These are phyloP conservation scores for Anniella stebbinsi DNA, from an alignment of 2,797 vertebrate genomes.

Conservation along the genomic window DNA sequence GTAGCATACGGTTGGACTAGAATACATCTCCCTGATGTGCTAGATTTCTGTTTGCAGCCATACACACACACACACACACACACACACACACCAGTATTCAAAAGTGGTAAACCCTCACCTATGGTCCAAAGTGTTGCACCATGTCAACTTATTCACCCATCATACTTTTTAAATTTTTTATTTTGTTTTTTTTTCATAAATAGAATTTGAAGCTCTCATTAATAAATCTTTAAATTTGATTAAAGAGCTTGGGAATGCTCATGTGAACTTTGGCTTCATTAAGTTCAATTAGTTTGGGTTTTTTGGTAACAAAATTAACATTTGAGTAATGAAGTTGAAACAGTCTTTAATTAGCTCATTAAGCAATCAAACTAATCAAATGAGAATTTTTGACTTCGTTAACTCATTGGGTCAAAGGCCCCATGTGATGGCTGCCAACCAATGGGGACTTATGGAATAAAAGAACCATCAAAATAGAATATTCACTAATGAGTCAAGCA, in stretches of 20 bases:
- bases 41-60: not conserved
- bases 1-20: too few relatives aligned
- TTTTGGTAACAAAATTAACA: constrained; percentile 31
- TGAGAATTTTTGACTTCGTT: constrained; percentile 32
- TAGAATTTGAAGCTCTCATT: constrained; percentile 16
- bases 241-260: not conserved
- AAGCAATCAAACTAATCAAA: constrained; percentile 46
- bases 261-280: constrained; percentile 35
- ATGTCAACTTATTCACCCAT: not conserved
- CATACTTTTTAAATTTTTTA: not conserved
- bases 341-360: constrained; percentile 40
- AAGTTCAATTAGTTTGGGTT: constrained; percentile 10
- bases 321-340: constrained; percentile 39
- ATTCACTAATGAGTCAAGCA: not conserved
- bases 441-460: not conserved
- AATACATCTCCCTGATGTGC: not conserved
- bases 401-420: constrained; percentile 6
- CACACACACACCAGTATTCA: not conserved
- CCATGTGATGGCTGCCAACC: not conserved
- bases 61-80: too few relatives aligned
- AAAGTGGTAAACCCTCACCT: not conserved
- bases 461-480: not conserved
- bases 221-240: constrained; percentile 29
- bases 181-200: not conserved
- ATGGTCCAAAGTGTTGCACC: too few relatives aligned